phyloP scores from a whole-genome alignment of 2,113 vertebrate genomes.

The Tichodroma muraria region DNA sequence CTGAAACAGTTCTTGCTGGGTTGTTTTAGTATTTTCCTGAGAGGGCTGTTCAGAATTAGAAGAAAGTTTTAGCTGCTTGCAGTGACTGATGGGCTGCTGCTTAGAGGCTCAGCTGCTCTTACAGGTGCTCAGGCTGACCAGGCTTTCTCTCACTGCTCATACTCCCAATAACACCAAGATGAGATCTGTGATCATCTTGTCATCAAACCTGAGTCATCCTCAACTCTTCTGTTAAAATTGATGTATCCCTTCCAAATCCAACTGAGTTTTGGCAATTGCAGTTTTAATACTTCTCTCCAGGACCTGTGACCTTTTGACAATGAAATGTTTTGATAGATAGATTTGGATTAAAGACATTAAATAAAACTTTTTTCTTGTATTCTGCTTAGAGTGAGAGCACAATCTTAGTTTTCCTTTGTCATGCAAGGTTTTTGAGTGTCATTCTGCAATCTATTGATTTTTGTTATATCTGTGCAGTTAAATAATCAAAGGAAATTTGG shows the following conservation, averaged over 20 bases:
- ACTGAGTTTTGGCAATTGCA: neutral
- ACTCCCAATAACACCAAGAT: neutral
- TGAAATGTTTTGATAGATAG: neutral
- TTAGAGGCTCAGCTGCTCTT: neutral
- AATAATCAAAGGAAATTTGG: neutral
- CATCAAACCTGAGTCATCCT: neutral
- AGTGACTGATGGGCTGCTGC: neutral
- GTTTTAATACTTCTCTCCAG: neutral
- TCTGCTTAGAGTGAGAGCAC: neutral
- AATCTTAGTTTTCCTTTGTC: neutral
- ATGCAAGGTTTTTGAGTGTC: neutral
- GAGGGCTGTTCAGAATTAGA: neutral
- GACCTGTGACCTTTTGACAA: neutral
- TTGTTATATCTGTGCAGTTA: rapidly evolving
- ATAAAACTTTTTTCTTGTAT: neutral
- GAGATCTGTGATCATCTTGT: neutral
- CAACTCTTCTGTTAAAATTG: neutral
- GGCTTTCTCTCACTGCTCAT: neutral
- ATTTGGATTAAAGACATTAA: neutral
- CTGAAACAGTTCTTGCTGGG: neutral
- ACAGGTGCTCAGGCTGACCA: neutral
- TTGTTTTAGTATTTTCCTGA: neutral
- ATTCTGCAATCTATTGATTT: neutral
- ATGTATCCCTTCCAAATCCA: neutral
- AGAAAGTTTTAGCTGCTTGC: neutral